A percentile compares a stretch with the other conserved stretches of the same genome.
Evolutionary conservation across 2,888 invertebrate species (phyloP).

Genomic region (Mythimna ferrago): DNA sequence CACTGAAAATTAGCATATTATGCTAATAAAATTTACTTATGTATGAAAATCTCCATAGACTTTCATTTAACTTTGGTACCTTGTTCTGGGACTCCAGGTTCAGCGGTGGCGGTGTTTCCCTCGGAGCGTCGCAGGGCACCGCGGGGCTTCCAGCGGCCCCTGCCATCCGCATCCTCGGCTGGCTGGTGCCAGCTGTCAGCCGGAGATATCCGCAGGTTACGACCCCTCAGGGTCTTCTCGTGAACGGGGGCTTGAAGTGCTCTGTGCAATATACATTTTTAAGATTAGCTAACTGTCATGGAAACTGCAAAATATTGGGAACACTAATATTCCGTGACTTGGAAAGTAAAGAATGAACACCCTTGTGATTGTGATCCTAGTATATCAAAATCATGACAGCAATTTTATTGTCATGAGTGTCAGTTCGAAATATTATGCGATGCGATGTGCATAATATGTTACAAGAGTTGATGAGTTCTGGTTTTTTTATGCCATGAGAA

Average conservation of each 20-base stretch:
- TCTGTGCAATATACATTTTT: constrained; percentile 63
- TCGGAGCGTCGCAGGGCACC: constrained; percentile 56
- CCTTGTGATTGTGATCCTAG: too few relatives aligned
- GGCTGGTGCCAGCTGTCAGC: constrained; percentile 93
- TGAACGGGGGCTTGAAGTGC: constrained; percentile 83
- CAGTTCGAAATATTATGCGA: too few relatives aligned
- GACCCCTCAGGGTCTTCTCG: constrained; percentile 80
- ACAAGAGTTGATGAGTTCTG: too few relatives aligned
- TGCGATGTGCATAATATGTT: too few relatives aligned
- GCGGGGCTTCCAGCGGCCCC: constrained; percentile 77
- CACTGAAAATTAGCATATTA: neutral
- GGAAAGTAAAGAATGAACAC: too few relatives aligned
- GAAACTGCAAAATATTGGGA: neutral
- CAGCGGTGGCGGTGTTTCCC: constrained; percentile 13
- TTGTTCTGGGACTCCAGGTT: constrained; percentile 22
- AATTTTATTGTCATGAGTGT: too few relatives aligned
- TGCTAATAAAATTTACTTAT: neutral
- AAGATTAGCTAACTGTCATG: neutral
- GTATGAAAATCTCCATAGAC: neutral
- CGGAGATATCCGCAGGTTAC: constrained; percentile 86
- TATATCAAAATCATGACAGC: too few relatives aligned
- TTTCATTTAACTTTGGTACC: constrained; percentile 25
- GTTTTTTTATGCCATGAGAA: too few relatives aligned
- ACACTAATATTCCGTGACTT: too few relatives aligned
- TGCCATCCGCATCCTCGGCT: constrained; percentile 79